Evolutionary conservation across 2,113 vertebrate species (phyloP).

Genomic region (Hemibates koningsi): DNA sequence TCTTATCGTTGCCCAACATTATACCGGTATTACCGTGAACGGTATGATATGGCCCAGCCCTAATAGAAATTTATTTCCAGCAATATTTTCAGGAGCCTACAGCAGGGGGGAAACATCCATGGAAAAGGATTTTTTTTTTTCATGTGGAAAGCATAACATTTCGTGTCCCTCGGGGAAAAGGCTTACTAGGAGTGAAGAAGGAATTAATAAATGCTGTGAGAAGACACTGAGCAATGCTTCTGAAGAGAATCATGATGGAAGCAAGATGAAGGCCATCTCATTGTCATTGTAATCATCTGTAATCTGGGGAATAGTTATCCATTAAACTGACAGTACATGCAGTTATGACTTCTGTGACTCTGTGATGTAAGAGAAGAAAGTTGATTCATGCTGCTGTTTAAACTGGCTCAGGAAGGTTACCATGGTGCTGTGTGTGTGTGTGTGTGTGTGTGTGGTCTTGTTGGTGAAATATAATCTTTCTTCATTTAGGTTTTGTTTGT

Average conservation of each 20-base stretch:
- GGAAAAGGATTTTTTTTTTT: neutral
- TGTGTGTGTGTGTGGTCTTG: neutral
- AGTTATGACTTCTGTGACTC: neutral
- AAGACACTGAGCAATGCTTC: neutral
- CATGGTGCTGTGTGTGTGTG: neutral
- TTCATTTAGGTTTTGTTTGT: neutral
- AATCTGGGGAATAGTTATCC: slow-evolving; percentile 22
- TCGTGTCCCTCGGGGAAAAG: neutral
- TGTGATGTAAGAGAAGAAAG: neutral
- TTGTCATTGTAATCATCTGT: slow-evolving; percentile 46
- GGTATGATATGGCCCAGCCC: neutral
- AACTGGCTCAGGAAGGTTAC: neutral
- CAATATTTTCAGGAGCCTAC: neutral
- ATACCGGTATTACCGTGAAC: neutral
- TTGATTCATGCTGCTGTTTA: neutral
- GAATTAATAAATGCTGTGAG: slow-evolving; percentile 5
- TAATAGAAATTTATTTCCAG: neutral
- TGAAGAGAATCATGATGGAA: neutral
- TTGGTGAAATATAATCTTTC: neutral
- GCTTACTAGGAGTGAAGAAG: neutral
- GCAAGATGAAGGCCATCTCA: slow-evolving; percentile 24
- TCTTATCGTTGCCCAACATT: neutral
- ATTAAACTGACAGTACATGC: slow-evolving; percentile 1
- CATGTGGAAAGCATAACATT: neutral
- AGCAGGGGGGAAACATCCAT: neutral